Evolutionary conservation across 2,797 vertebrate genomes (phyloP), one percentile per base, ranked within the genome.

Genomic region (Diplodus sargus): DNA sequence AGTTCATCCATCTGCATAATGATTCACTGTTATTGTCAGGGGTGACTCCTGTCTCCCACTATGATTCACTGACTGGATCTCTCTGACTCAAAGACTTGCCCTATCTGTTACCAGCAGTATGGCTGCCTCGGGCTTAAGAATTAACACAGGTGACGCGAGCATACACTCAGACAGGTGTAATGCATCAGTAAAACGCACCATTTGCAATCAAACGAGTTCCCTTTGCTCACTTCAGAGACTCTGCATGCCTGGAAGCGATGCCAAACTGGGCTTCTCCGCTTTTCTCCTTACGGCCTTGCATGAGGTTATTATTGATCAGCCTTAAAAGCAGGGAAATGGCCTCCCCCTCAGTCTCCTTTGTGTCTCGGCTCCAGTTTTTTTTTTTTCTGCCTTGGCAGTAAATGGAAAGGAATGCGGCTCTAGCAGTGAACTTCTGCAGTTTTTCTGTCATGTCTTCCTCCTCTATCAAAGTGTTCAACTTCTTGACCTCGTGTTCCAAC

Each of bases 231-330:
- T 78, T 83, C 61, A 65, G 60, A 72, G 68, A 70, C 59, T 25
- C 20, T 11, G 10, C 65, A 63, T 78, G 87, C 57, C 77, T 75
- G 80, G 58, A 83, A 82, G 80, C 63, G 25, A 85, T 60, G 69
- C 69, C 57, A 67, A 81, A 62, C 17, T 16, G 15, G 18, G 45
- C 54, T 78, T 61, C 63, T 53, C 54, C 10, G 28, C 71, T 60
- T 43, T 69, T 61, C 66, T 78, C 51, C 59, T 23, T n/a, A 39
- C 51, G 23, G 67, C 83, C 70, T 70, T 30, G 53, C 65, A 49
- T 65, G 64, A 83, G 75, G 39, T 53, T 81, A 52, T 82, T 93
- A 93, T 94, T 90, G 91, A 93, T 94, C 82, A 69, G 81, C 58
- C 69, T 83, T 90, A 82, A 91, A 90, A 92, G 92, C 89, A 83